Conservation (phyloP, 2,888 invertebrate genomes). For the Clitarchus hookeri region DNA sequence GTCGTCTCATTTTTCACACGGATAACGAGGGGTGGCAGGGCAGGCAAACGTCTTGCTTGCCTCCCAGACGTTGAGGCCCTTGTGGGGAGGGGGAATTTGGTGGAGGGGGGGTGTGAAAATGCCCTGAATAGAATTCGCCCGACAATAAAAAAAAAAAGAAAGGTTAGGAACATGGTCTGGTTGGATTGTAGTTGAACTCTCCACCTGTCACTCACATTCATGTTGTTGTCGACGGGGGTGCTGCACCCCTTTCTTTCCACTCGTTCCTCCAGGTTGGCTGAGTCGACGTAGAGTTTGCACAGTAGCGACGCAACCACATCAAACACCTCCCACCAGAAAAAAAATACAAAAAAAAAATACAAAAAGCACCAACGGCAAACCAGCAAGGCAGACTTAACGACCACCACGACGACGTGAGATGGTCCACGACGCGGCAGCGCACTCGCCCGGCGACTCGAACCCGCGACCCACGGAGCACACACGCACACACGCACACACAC, state of each 20-base stretch:
- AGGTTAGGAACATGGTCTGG: slow-evolving; percentile 57
- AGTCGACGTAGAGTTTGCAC: neutral
- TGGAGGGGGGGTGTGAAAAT: neutral
- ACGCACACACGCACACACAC: neutral
- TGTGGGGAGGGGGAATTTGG: neutral
- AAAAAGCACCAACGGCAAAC: neutral
- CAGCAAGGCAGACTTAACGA: neutral
- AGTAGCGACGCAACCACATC: neutral
- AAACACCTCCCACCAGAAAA: neutral
- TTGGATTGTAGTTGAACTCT: neutral
- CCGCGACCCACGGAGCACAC: neutral
- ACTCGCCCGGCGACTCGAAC: neutral
- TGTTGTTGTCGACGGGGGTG: slow-evolving; percentile 34
- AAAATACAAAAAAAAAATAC: neutral
- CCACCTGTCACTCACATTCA: slow-evolving; percentile 50
- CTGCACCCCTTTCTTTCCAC: slow-evolving; percentile 35
- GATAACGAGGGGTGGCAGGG: neutral
- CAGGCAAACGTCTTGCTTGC: neutral
- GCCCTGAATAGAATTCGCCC: neutral
- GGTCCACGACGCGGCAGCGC: neutral
- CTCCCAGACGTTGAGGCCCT: neutral
- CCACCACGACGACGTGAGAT: neutral
- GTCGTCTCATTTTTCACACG: slow-evolving; percentile 2
- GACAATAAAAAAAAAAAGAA: slow-evolving; percentile 57
- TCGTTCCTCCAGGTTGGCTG: slow-evolving; percentile 39